phyloP scores from a whole-genome alignment of 1,140 invertebrate genomes.

The Sycobia sp. region DNA sequence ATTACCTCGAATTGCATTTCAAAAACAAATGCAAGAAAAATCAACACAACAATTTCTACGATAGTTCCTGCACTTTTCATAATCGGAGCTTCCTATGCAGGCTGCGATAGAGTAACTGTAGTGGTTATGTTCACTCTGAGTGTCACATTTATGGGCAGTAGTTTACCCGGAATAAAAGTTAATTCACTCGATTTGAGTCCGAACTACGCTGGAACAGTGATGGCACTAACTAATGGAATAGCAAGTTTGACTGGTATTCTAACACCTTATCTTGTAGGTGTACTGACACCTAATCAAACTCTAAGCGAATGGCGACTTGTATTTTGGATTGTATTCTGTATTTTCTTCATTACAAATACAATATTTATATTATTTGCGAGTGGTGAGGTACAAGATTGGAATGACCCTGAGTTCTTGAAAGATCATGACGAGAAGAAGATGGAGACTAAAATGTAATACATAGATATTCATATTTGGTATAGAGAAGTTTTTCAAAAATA shows the following conservation, averaged over 20 bases:
- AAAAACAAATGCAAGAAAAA: slow-evolving; percentile 70
- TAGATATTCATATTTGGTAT: not conserved
- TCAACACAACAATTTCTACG: slow-evolving; percentile 76
- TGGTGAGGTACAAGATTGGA: slow-evolving; percentile 76
- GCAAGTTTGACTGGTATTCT: slow-evolving; percentile 82
- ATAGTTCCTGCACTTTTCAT: slow-evolving; percentile 78
- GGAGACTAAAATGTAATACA: slow-evolving; percentile 51
- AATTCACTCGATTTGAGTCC: slow-evolving; percentile 85
- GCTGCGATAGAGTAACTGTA: slow-evolving; percentile 70
- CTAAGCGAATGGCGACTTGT: slow-evolving; percentile 79
- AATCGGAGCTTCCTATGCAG: slow-evolving; percentile 79
- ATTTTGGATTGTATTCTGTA: slow-evolving; percentile 79
- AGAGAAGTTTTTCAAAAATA: too few species aligned
- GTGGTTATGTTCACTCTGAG: slow-evolving; percentile 72
- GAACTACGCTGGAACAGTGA: slow-evolving; percentile 82
- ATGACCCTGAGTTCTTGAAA: slow-evolving; percentile 55
- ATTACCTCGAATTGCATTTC: slow-evolving; percentile 65
- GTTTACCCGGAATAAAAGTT: slow-evolving; percentile 67
- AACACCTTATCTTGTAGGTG: slow-evolving; percentile 78
- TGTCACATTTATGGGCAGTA: slow-evolving; percentile 74
- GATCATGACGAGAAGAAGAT: slow-evolving; percentile 9
- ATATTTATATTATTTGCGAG: slow-evolving; percentile 75
- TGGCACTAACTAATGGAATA: slow-evolving; percentile 84
- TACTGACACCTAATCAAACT: slow-evolving; percentile 74
- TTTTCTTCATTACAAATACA: slow-evolving; percentile 77